Evolutionary conservation across 64 coral and sea anemone species (phyloP).

Genomic region (Stichodactyla mertensii): DNA sequence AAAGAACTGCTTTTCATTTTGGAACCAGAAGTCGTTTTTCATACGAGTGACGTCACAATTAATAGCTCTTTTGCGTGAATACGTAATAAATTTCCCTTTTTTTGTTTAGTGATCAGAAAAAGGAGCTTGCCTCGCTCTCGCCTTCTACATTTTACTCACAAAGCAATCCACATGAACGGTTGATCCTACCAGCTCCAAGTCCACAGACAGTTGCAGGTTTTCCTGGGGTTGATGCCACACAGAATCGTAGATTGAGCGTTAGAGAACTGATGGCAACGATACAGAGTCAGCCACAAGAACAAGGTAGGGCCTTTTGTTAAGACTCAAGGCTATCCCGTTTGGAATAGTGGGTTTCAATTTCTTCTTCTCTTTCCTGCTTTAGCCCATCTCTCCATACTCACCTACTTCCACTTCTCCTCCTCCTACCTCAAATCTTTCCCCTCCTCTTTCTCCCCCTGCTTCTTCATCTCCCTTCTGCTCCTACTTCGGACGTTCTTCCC

Average conservation of each 20-base stretch:
- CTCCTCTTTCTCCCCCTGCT: not conserved
- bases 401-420: too few species aligned
- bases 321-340: too few species aligned
- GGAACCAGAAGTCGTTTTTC: too few species aligned
- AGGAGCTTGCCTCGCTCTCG: too few species aligned
- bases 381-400: too few species aligned
- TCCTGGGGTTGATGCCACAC: not conserved
- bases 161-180: not conserved
- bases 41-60: too few species aligned
- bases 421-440: not conserved
- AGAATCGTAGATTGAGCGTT: not conserved
- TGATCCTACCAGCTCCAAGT: constrained; percentile 14
- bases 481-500: too few species aligned
- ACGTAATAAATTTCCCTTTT: not conserved
- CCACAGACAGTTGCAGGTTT: not conserved
- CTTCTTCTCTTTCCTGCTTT: too few species aligned
- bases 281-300: not conserved
- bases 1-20: too few species aligned
- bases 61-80: too few species aligned
- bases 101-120: not conserved
- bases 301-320: not conserved
- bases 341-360: too few species aligned
- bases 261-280: not conserved
- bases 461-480: not conserved
- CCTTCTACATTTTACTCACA: not conserved